Base-by-base conservation (phyloP, 92 coral and sea anemone species). In the Bergia sp. region DNA sequence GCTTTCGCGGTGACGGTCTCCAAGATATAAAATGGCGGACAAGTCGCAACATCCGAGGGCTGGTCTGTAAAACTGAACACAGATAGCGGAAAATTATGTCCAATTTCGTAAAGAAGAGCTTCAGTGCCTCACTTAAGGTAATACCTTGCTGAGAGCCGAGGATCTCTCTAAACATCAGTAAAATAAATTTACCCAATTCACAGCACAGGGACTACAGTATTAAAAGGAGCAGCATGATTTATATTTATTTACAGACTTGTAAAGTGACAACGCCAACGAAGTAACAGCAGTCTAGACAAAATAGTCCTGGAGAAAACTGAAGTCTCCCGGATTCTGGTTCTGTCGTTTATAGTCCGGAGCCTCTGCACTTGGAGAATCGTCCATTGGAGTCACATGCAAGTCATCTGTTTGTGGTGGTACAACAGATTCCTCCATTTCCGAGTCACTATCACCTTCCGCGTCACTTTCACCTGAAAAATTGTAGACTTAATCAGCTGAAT, bases 361-460 rank as follows among this genome's bases (percentile, higher is more conserved):
- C 45, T 69, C 78, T 3, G 53, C 61, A 23, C 13, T 16, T 12
- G 82, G 41, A 69, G 82, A 21, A 37, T 39, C 21, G 50, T 76
- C 82, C 73, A 49, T 76, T 12, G 83, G 75, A 7, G 16, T 71
- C 45, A 3, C 81, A 23, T 86, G 37, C 43, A 5, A 9, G 41
- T 37, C 86, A 44, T 74, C 85, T 8, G 65, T 61, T 2, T 41
- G 36, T 23, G 83, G 69, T 49, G 38, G 69, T 71, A 69, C 5
- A 7, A 69, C 5, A 7, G 76, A 23, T 21, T 73, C 71, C 36
- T 53, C 83, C 80, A 74, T 49, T 71, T 88, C 94, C 37, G 78
- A n/a, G 18, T 92, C 96, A 85, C 91, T 88, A 29, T 88, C 93
- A 37, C 85, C 88, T 18, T 88, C 90, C 2, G 42, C 91, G 21